Percentiles rank a stretch among this genome's conserved stretches.
Evolutionary conservation across 2,113 vertebrate species (phyloP).

Genomic region (Nannobrachium achirus): DNA sequence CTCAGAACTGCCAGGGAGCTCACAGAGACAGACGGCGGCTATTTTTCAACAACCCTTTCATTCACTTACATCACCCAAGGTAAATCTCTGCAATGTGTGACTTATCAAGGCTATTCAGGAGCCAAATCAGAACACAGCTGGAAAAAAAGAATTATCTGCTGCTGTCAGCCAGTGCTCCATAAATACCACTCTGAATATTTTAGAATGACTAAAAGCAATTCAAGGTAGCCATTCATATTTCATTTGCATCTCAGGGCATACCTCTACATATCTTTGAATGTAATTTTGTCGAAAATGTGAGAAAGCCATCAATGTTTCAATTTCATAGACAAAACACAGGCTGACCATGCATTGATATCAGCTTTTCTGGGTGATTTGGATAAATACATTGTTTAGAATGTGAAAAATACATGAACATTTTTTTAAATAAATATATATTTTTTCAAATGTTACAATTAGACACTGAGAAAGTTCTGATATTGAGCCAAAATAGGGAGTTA

Average conservation of each 20-base stretch:
- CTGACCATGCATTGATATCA: slow-evolving; percentile 26
- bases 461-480: background rate
- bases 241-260: slow-evolving; percentile 51
- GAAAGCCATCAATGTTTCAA: slow-evolving; percentile 74
- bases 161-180: slow-evolving; percentile 50
- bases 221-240: slow-evolving; percentile 75
- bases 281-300: slow-evolving; percentile 69
- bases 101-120: slow-evolving; percentile 53
- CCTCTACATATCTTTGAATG: slow-evolving; percentile 60
- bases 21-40: slow-evolving; percentile 24
- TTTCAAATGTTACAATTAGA: background rate
- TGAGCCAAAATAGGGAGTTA: background rate
- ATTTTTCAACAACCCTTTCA: slow-evolving; percentile 53
- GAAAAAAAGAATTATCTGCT: slow-evolving; percentile 55
- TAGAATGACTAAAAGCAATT: slow-evolving; percentile 80
- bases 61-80: slow-evolving; percentile 64
- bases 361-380: slow-evolving; percentile 35
- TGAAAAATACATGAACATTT: too few species aligned
- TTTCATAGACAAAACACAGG: slow-evolving; percentile 53
- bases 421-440: too few species aligned
- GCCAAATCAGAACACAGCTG: slow-evolving; percentile 54
- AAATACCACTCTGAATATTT: slow-evolving; percentile 77
- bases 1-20: slow-evolving; percentile 31
- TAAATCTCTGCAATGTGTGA: slow-evolving; percentile 42
- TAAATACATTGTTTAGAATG: slow-evolving; percentile 43